Base-by-base conservation (phyloP, 2,888 invertebrate genomes). In the Papilio demoleus region DNA sequence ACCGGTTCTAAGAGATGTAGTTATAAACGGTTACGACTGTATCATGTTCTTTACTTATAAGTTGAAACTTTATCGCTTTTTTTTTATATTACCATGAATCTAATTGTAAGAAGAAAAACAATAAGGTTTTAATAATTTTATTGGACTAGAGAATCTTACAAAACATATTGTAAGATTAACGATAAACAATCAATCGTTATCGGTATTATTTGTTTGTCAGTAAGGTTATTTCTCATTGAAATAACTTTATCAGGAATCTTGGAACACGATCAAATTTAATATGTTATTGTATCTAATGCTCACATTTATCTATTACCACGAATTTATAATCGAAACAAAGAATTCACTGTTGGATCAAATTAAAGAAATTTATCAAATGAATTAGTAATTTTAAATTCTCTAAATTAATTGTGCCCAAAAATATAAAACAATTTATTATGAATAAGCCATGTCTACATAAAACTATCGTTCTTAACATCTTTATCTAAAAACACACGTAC, bases 401-500 rank as follows among this genome's bases (percentile, higher is more conserved):
- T n/a, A n/a, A n/a, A n/a, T n/a, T n/a, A n/a, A n/a, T n/a, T n/a
- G n/a, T n/a, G n/a, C 31, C 31, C 31, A 31, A 31, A 31, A 31
- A 31, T 31, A 31, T 4, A 31, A 31, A 4, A 31, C 6, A 31
- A 4, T 6, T 4, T 6, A 6, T 4, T 31, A 4, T 4, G 31
- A 31, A 31, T 31, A 19, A 45, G 58, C 4, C 47, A 70, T 78
- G 70, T 82, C 81, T 81, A 80, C 65, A 78, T 58, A 70, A 77
- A 80, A 79, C 79, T 77, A 59, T 64, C 65, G 65, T 70, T 38
- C 72, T 70, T 68, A 70, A 71, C 70, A 72, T 73, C 81, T 82
- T 84, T 85, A 82, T 86, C 85, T 85, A 80, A 80, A 79, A 78
- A 79, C 76, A 74, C 86, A 88, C 86, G 86, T 87, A 82, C 85